Base-by-base conservation (phyloP, 2,797 vertebrate genomes). In the Danio kyathit region DNA sequence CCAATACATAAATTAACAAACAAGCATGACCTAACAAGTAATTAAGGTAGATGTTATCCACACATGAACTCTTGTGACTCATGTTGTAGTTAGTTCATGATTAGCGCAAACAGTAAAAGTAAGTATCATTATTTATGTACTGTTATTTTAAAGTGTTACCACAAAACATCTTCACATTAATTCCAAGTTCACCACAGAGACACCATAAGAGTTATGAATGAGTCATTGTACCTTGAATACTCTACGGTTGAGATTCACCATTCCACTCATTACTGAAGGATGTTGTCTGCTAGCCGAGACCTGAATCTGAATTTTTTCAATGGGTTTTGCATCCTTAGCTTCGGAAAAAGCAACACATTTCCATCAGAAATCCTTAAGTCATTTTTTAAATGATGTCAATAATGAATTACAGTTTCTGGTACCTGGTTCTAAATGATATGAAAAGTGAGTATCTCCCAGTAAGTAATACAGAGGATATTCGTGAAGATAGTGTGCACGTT, bases 391-490 rank as follows among this genome's bases (percentile, higher is more conserved):
- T 43, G 43, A 48, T 17, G 57, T 13, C 0, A 76, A 72, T 21
- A 59, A 29, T 46, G 5, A 21, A 66, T n/a, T 67, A 9, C 69
- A 46, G 21, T 7, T 69, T 19, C 17, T 44, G 5, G 11, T 89
- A 95, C 94, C 92, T 91, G 93, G 91, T 66, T 87, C 81, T 19
- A 94, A 12, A 81, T 87, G 92, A 40, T 87, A 1, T 52, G 86
- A 84, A 67, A 92, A 66, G 1, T 84, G 14, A 12, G 90, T 94
- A 83, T 88, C 90, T 77, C 94, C 94, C 67, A 94, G 71, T 66
- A 94, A 87, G 74, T 94, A 94, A 85, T 92, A 94, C 10, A 95
- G 87, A 3, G 94, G 94, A 78, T 91, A 92, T 79, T 94, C 91
- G 6, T 90, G 85, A 2, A 88, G 56, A 74, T 87, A 93, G 87